Evolutionary conservation across 2,888 invertebrate genomes (phyloP), one percentile per base, ranked within the genome.

Genomic region (Acronicta leporina): DNA sequence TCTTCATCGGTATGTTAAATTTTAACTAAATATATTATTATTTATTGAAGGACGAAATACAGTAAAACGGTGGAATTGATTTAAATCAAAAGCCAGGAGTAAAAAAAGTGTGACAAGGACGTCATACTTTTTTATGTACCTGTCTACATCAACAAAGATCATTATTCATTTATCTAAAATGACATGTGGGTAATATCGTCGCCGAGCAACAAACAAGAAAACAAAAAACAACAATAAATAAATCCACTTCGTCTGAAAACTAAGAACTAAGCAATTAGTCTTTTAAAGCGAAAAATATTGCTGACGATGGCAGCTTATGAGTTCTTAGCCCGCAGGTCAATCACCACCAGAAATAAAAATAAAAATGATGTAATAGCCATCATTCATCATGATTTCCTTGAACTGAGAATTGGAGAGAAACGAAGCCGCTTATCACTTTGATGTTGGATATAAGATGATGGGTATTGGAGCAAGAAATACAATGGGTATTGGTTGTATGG

Each of bases 311-410:
- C 35, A 57, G 40, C 46, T 63, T 20, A 20, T 67, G 61, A 47
- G 45, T 33, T 53, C 60, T 60, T 54, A 45, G 62, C 63, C 67
- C 41, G 6, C 33, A 27, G 68, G 68, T 70, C 73, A 70, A 67
- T 68, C 68, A 66, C 51, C 55, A 69, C 25, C 45, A 53, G 50
- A 40, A 56, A 56, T 63, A 65, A 51, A 63, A 67, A 67, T 62
- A 69, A 59, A 63, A 55, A 59, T 77, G 78, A 77, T 60, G 78
- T 70, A 64, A 71, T 42, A 25, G 15, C 35, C 43, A 46, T 51
- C 63, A 51, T 59, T 59, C 15, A 63, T 59, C 45, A 71, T 68
- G 64, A 58, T 63, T 67, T 69, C 69, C 47, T 48, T 48, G 62
- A 67, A 60, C 50, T 48, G 27, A 51, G 57, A 66, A 56, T 58